Evolutionary conservation across 1,140 invertebrate species (phyloP).

Genomic region (Drosophila sproati): DNA sequence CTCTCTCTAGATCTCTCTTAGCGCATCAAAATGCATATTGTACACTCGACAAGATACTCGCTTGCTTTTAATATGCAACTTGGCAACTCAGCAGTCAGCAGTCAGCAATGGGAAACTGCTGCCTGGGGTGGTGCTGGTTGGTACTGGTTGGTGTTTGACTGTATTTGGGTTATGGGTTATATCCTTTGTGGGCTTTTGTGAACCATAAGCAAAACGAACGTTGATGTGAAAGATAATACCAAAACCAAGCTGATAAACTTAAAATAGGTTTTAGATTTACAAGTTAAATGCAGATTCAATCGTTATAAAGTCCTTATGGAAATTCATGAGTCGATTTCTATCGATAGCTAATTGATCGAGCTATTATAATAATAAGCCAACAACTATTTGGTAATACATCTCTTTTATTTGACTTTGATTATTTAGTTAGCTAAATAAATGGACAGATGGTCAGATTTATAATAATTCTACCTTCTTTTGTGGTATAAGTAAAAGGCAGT

Average conservation of each 20-base stretch:
- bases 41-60: slow-evolving; percentile 66
- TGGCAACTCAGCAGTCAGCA: slow-evolving; percentile 22
- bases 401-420: no score
- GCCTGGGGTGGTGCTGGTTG: neutral
- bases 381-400: no score
- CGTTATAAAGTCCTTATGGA: no score
- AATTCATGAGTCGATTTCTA: no score
- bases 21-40: slow-evolving; percentile 76
- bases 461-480: no score
- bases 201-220: neutral
- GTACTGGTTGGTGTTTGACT: neutral
- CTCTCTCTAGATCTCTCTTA: slow-evolving; percentile 23
- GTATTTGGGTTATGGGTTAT: neutral
- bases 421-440: no score
- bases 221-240: neutral
- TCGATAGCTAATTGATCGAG: no score
- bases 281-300: neutral
- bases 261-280: neutral
- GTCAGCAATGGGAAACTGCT: neutral
- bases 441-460: no score
- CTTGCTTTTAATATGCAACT: slow-evolving; percentile 59
- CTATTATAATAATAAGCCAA: no score
- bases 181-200: slow-evolving; percentile 1
- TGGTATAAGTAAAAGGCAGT: no score
- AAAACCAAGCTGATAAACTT: neutral